phyloP scores from a whole-genome alignment of 2,113 vertebrate species.

The Paramormyrops kingsleyae region DNA sequence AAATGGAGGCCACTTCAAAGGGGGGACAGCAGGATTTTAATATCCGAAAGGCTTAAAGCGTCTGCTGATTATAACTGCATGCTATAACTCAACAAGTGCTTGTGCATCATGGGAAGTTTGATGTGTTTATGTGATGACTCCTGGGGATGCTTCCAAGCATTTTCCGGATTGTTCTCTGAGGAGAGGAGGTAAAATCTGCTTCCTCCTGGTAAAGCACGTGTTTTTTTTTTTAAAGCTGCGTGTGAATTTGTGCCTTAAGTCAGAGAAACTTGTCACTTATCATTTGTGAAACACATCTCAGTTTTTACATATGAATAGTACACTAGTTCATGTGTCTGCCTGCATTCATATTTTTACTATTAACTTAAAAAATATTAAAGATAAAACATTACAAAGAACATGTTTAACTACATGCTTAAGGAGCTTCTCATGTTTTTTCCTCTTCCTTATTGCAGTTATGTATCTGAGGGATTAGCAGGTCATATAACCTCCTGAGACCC shows the following conservation, averaged over 20 bases:
- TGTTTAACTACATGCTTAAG: background rate
- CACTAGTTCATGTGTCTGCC: background rate
- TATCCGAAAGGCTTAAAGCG: conserved; percentile 45
- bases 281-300: background rate
- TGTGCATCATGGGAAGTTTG: conserved; percentile 27
- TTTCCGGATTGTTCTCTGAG: conserved; percentile 39
- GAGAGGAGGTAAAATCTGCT: conserved; percentile 10
- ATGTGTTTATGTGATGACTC: conserved; percentile 45
- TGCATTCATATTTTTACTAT: background rate
- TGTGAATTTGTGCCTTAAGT: background rate
- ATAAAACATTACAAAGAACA: background rate
- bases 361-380: background rate
- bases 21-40: conserved; percentile 31
- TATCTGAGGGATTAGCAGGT: background rate
- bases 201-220: background rate
- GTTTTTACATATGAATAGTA: background rate
- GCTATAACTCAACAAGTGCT: conserved; percentile 50
- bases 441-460: background rate
- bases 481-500: too few species aligned
- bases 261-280: background rate
- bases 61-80: conserved; percentile 47
- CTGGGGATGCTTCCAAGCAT: conserved; percentile 38
- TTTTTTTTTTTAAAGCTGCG: background rate
- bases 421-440: background rate
- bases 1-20: conserved; percentile 51